A percentile compares a stretch with the other conserved stretches of the same genome.
These are phyloP conservation scores for Bradypodion ventrale DNA, from an alignment of 2,797 vertebrate species.

Conservation along the genomic window DNA sequence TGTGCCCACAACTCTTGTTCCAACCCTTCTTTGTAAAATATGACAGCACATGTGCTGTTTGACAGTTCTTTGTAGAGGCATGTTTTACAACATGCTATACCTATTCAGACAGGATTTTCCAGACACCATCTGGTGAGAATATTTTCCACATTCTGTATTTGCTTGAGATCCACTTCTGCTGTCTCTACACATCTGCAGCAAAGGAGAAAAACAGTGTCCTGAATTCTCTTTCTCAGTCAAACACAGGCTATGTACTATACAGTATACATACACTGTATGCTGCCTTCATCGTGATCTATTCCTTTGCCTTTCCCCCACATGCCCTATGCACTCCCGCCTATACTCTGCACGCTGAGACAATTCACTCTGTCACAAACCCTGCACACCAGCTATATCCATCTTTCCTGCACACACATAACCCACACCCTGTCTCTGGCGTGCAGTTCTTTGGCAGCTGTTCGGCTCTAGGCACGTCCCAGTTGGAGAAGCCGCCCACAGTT, in stretches of 20 bases:
- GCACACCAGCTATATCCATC: slow-evolving; percentile 1
- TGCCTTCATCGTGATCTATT: neutral
- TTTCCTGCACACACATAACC: slow-evolving; percentile 22
- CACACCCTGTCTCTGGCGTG: slow-evolving; percentile 41
- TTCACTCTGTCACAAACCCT: slow-evolving; percentile 18
- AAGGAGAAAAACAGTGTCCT: neutral
- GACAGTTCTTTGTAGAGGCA: neutral
- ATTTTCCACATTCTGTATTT: neutral
- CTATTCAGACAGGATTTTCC: neutral
- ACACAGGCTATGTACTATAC: neutral
- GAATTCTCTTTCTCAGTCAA: slow-evolving; percentile 5
- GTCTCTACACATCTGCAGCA: neutral
- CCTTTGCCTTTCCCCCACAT: neutral
- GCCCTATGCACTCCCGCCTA: slow-evolving; percentile 2
- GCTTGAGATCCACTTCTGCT: neutral
- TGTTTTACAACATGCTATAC: neutral
- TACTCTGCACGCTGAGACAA: slow-evolving; percentile 14
- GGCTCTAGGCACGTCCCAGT: slow-evolving; percentile 27
- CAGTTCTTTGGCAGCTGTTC: slow-evolving; percentile 39
- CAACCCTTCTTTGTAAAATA: neutral
- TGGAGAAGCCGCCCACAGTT: slow-evolving; percentile 39
- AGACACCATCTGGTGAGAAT: neutral
- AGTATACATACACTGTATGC: neutral
- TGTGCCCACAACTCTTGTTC: neutral
- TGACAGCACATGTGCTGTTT: neutral